phyloP scores from a whole-genome alignment of 2,888 invertebrate genomes.

The Netelia melanura region DNA sequence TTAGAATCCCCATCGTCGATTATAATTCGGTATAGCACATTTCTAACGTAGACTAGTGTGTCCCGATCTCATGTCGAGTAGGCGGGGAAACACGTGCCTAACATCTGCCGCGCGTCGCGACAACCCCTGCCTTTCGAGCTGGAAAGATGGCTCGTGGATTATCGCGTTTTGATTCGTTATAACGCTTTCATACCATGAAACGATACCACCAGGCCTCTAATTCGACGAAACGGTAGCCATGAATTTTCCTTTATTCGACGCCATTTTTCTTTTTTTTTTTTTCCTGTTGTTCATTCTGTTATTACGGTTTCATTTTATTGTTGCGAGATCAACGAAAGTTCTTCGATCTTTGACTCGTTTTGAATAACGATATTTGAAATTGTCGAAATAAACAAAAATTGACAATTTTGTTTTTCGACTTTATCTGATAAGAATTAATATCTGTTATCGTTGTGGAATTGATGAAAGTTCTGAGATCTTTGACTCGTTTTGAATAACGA shows the following conservation, averaged over 20 bases:
- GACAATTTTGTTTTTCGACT: too few relatives aligned
- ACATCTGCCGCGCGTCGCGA: constrained; percentile 67
- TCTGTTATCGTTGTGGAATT: too few relatives aligned
- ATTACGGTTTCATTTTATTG: neutral
- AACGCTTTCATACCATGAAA: neutral
- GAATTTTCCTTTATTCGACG: neutral
- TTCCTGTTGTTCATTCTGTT: neutral
- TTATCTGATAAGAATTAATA: too few relatives aligned
- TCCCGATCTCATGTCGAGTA: constrained; percentile 35
- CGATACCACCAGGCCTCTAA: neutral
- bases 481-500: too few relatives aligned
- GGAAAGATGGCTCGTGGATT: constrained; percentile 34
- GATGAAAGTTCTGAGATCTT: too few relatives aligned
- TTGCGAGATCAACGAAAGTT: too few relatives aligned
- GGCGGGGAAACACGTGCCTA: constrained; percentile 69
- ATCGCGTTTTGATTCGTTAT: constrained; percentile 55
- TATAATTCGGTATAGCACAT: constrained; percentile 32
- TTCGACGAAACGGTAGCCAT: neutral
- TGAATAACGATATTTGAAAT: too few relatives aligned
- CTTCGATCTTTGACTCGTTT: too few relatives aligned
- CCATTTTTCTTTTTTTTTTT: neutral
- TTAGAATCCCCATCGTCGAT: constrained; percentile 50
- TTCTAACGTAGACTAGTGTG: constrained; percentile 30
- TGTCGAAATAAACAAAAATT: too few relatives aligned
- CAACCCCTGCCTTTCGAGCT: constrained; percentile 18